Percentiles rank a stretch among this genome's conserved stretches.
Conservation (phyloP, 2,797 vertebrate genomes). For the Anolis apletophallus region DNA sequence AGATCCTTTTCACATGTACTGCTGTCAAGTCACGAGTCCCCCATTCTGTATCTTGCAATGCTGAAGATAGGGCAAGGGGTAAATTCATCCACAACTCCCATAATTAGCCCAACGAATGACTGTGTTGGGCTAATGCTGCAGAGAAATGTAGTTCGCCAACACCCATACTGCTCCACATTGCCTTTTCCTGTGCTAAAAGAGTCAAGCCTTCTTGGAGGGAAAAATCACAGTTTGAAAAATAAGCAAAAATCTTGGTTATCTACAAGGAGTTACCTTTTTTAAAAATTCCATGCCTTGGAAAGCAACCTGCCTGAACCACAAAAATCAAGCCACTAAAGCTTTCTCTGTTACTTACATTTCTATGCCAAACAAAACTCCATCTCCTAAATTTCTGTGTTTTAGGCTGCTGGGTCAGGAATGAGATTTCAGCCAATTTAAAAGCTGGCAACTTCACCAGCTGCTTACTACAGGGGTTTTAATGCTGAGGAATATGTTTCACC, state of each 20-base stretch:
- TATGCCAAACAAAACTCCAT: not conserved
- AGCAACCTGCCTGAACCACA: not conserved
- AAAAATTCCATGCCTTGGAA: not conserved
- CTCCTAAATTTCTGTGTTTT: not conserved
- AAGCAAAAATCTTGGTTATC: not conserved
- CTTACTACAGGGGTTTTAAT: conserved; percentile 31
- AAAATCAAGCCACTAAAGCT: not conserved
- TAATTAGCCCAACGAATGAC: too few relatives aligned
- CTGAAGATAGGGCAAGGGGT: too few relatives aligned
- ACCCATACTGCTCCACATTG: too few relatives aligned
- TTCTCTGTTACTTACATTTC: not conserved
- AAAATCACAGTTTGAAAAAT: too few relatives aligned
- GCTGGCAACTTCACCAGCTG: conserved; percentile 4
- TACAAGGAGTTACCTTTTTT: not conserved
- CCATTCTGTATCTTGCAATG: too few relatives aligned
- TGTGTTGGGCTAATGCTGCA: too few relatives aligned
- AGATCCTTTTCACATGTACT: too few relatives aligned
- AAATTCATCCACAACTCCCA: not conserved
- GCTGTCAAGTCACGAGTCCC: too few relatives aligned
- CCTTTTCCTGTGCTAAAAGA: not conserved
- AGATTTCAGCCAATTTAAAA: not conserved
- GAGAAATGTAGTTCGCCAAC: too few relatives aligned
- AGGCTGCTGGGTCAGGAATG: not conserved
- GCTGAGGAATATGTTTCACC: conserved; percentile 37
- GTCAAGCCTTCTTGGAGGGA: too few relatives aligned